phyloP scores from a whole-genome alignment of 2,797 vertebrate species.

The Enteromius thamalakanensis region DNA sequence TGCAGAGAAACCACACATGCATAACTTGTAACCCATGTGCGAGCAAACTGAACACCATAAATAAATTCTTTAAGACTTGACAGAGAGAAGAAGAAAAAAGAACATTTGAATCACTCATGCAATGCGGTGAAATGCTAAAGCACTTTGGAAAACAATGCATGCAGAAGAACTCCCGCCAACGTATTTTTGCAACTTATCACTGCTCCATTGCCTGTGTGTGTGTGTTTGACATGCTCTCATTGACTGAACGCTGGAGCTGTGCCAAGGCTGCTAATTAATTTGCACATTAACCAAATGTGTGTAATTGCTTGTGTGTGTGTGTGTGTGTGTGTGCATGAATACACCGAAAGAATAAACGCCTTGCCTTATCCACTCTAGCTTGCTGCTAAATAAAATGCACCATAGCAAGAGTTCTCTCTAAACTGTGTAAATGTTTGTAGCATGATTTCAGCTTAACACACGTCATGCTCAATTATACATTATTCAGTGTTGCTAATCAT shows the following conservation, averaged over 20 bases:
- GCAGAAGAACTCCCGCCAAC: constrained; percentile 23
- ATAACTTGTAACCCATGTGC: neutral
- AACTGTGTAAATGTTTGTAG: neutral
- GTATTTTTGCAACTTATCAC: constrained; percentile 42
- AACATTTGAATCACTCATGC: constrained; percentile 4
- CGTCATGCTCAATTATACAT: neutral
- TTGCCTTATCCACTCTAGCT: neutral
- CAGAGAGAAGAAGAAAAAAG: neutral
- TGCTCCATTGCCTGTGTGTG: constrained; percentile 10
- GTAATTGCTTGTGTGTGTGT: constrained; percentile 22
- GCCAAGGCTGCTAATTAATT: constrained; percentile 48
- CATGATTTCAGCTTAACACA: neutral
- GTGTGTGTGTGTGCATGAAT: neutral
- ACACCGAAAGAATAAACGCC: neutral
- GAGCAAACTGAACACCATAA: neutral
- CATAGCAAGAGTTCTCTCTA: constrained; percentile 1
- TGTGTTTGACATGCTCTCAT: neutral
- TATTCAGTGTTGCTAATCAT: constrained; percentile 18
- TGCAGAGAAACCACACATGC: constrained; percentile 27
- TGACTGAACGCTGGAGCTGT: constrained; percentile 1
- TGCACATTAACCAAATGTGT: constrained; percentile 47
- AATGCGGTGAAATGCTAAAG: constrained; percentile 4
- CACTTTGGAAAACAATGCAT: constrained; percentile 21
- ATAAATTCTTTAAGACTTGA: constrained; percentile 3
- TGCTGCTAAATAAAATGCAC: neutral